Evolutionary conservation across 2,797 vertebrate genomes (phyloP), one percentile per base, ranked within the genome.

Genomic region (Sus cebifrons): DNA sequence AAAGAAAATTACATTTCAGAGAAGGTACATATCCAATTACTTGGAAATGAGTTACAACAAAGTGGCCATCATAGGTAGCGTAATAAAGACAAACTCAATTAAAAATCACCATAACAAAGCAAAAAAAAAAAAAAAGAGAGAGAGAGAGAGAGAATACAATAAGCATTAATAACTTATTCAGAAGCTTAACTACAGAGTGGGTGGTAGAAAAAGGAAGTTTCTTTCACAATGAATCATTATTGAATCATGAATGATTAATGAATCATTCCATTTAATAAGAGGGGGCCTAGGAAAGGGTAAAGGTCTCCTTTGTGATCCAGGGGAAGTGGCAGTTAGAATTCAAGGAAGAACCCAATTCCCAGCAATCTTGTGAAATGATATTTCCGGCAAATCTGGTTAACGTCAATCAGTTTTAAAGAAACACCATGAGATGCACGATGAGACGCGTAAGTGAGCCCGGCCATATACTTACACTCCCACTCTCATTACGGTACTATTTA

Each of bases 1-100:
- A 94, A 94, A 96, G 86, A 98, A 97, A 98, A 97, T 20, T 86
- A 64, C 65, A 94, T 97, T 97, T 98, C 95, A 96, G 94, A 83
- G 65, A 97, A 49, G 64, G 94, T 85, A 88, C 83, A 82, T 54
- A 97, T 32, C 64, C 96, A 98, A 95, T 95, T 96, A 97, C 85
- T 82, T 96, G 93, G 58, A 98, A 97, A 98, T 74, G 67, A 97
- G 86, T 98, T 97, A 97, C 36, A 97, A 88, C 2, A 7, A 97
- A 97, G 96, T 14, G 4, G 83, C 54, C 93, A 49, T 52, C 96
- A 77, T 86, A 98, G 77, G 49, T 40, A 82, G 49, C 5, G 12
- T 93, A 98, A 97, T 86, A 97, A 97, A 98, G 95, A 95, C 86
- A 97, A 84, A 4, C 52, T 98, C 97, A 96, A 96, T 97, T 98